Evolutionary conservation across 2,797 vertebrate species (phyloP).

Genomic region (Pseudomugil tenellus): DNA sequence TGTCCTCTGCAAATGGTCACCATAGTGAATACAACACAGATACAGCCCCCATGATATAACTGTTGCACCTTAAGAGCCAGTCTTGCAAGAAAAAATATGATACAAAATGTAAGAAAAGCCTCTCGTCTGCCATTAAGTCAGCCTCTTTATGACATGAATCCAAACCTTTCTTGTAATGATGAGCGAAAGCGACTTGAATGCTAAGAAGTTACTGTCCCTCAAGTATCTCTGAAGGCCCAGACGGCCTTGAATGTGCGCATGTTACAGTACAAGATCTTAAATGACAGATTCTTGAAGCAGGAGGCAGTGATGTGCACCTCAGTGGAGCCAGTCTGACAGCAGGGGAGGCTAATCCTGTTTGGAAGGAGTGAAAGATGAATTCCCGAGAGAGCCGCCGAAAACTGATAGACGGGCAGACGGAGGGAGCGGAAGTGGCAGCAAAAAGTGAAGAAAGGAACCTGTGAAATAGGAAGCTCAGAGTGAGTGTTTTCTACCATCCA

Average conservation of each 20-base stretch:
- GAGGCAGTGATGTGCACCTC: slow-evolving; percentile 65
- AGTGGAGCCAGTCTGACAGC: slow-evolving; percentile 65
- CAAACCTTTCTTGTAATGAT: neutral
- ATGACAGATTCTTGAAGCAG: slow-evolving; percentile 51
- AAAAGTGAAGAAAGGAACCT: slow-evolving; percentile 30
- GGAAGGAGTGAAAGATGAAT: slow-evolving; percentile 48
- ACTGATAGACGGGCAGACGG: slow-evolving; percentile 54
- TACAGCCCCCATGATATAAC: neutral
- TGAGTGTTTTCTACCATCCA: slow-evolving; percentile 42
- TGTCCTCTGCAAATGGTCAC: neutral
- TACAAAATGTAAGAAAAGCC: neutral
- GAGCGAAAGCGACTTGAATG: neutral
- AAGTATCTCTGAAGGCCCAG: slow-evolving; percentile 8
- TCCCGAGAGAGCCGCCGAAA: slow-evolving; percentile 53
- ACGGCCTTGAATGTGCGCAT: slow-evolving; percentile 16
- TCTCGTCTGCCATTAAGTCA: neutral
- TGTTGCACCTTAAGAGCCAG: neutral
- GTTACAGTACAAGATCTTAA: slow-evolving; percentile 35
- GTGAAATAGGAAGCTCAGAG: slow-evolving; percentile 53
- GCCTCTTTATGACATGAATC: neutral
- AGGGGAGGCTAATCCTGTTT: slow-evolving; percentile 69
- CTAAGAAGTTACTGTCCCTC: neutral
- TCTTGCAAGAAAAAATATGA: neutral
- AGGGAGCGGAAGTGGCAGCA: slow-evolving; percentile 17
- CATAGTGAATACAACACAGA: neutral